Conservation (phyloP, 2,888 invertebrate genomes). For the Philereme transversata region DNA sequence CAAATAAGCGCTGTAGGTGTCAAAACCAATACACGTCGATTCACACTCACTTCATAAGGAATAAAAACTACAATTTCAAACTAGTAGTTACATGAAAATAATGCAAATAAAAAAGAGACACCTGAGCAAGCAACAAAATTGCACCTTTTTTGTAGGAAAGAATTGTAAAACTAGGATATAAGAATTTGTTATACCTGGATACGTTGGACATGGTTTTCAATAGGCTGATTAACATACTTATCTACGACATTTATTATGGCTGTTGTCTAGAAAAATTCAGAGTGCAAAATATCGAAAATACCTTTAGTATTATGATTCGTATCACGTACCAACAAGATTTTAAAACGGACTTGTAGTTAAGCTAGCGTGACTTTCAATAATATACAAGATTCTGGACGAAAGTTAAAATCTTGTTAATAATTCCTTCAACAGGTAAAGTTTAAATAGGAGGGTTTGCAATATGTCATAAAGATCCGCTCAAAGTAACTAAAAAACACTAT, state of each 20-base stretch:
- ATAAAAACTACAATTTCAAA: constrained; percentile 38
- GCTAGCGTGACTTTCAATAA: too few relatives aligned
- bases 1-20: constrained; percentile 61
- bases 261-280: constrained; percentile 9
- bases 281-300: not conserved
- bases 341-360: too few relatives aligned
- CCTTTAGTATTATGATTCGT: too few relatives aligned
- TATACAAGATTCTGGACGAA: too few relatives aligned
- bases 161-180: too few relatives aligned
- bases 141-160: constrained; percentile 7
- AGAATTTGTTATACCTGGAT: too few relatives aligned
- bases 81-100: constrained; percentile 24
- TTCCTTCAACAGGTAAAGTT: too few relatives aligned
- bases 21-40: constrained; percentile 61
- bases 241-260: constrained; percentile 6
- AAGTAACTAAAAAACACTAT: too few relatives aligned
- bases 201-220: not conserved
- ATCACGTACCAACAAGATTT: too few relatives aligned
- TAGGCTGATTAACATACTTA: not conserved
- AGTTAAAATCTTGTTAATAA: too few relatives aligned
- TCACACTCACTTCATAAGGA: constrained; percentile 50
- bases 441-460: too few relatives aligned
- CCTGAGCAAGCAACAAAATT: constrained; percentile 32
- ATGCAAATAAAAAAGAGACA: constrained; percentile 35
- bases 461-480: too few relatives aligned